Evolutionary conservation across 2,888 invertebrate genomes (phyloP), one percentile per base, ranked within the genome.

Genomic region (Athrips mouffetella): DNA sequence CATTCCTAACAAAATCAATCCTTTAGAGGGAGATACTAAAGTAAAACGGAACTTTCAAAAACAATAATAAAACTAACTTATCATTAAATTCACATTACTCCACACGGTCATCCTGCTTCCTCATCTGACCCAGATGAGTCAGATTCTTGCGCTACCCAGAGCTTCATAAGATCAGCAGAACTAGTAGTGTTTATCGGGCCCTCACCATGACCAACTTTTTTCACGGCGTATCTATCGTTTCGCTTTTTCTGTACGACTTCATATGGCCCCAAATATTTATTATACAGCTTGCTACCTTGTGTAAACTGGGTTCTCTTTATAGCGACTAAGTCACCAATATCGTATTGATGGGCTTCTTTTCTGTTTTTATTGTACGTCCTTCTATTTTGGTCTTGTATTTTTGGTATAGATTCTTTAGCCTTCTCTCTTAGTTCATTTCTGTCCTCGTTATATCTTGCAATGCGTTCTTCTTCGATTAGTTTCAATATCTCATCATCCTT

Each of bases 231-330:
- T 25, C 51, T 27, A 7, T 52, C 53, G 7, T 51, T 41, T 5
- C 47, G 6, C 11, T 48, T 48, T 3, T 29, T 30, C 20, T 35
- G 15, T 5, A 13, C 20, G n/a, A 52, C 39, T 35, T 45, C 33
- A 30, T 54, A 54, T 1, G 54, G 51, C n/a, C 50, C 52, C 2
- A 57, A 29, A 45, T 37, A 54, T 37, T 53, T 53, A 2, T 48
- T 33, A 3, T 51, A 37, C 4, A 57, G 29, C 20, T 54, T 53
- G 3, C 15, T 8, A 1, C 40, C 53, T n/a, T 40, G 25, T 5
- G 15, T 29, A 31, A 49, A 54, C 21, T 54, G 52, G 1, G 46
- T 39, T 39, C 39, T 37, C 11, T 46, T 37, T 16, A 46, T 46
- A 3, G 46, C 46, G 2, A 46, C 46, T 18, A 46, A 18, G 18